These are phyloP conservation scores for Cyanocitta stelleri DNA, from an alignment of 2,113 vertebrate species.

Conservation along the genomic window DNA sequence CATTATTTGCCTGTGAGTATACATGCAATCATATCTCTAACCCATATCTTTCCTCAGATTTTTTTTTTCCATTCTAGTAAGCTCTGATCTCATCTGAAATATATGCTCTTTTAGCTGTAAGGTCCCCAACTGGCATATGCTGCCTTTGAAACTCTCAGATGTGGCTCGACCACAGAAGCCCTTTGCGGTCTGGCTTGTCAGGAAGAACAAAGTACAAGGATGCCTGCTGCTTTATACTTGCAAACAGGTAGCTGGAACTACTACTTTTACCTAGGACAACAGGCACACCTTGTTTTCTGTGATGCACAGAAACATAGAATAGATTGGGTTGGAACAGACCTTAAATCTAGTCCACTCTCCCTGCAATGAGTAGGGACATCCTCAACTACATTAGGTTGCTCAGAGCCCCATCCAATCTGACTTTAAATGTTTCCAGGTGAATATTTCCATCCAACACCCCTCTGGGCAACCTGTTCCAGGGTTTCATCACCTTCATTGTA, in stretches of 20 bases:
- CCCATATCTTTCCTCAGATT: neutral
- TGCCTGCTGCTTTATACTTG: neutral
- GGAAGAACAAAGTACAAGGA: neutral
- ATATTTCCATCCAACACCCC: neutral
- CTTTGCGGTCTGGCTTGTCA: neutral
- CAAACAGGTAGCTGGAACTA: neutral
- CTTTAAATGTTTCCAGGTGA: neutral
- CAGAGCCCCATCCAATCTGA: neutral
- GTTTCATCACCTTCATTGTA: neutral
- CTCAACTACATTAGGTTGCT: neutral
- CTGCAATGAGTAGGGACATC: neutral
- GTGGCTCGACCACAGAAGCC: neutral
- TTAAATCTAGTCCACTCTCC: neutral
- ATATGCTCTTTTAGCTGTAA: neutral
- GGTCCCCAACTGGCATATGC: neutral
- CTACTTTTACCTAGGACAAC: neutral
- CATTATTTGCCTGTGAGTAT: neutral
- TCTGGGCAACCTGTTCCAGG: neutral
- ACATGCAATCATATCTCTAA: neutral
- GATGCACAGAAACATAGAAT: neutral
- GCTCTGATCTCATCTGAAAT: slow-evolving; percentile 9
- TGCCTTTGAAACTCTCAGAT: neutral
- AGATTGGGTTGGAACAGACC: neutral
- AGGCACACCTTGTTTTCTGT: neutral
- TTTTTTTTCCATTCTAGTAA: neutral